Percentiles rank a stretch among this genome's conserved stretches.
phyloP scores from a whole-genome alignment of 2,113 vertebrate species.

The Gymnarchus niloticus region DNA sequence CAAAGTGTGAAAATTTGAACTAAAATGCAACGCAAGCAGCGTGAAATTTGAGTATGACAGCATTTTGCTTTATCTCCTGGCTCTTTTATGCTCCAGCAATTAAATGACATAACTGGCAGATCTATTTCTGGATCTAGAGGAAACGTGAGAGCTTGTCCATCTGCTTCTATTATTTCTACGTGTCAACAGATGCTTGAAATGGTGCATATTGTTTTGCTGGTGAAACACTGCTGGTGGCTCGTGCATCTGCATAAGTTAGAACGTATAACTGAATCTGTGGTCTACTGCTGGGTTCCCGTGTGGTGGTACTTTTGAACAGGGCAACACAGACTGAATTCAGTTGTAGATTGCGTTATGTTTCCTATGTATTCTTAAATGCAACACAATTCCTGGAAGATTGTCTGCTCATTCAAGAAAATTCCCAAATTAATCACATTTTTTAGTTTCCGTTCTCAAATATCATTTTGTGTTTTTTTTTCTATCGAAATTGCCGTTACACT shows the following conservation, averaged over 20 bases:
- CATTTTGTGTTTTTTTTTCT: background rate
- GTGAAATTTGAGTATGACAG: constrained; percentile 32
- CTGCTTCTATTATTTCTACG: constrained; percentile 39
- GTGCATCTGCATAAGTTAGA: constrained; percentile 26
- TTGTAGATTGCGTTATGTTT: background rate
- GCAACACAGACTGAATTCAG: background rate
- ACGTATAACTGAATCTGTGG: constrained; percentile 15
- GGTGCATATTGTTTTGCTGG: constrained; percentile 35
- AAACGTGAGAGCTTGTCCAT: constrained; percentile 35
- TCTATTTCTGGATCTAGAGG: constrained; percentile 44
- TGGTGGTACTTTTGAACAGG: constrained; percentile 18
- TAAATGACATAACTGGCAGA: constrained; percentile 39
- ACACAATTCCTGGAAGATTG: background rate
- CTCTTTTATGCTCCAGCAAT: constrained; percentile 16
- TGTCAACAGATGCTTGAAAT: constrained; percentile 53
- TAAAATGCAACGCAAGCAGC: constrained; percentile 37
- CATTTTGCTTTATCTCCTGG: constrained; percentile 36
- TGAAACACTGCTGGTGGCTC: constrained; percentile 39
- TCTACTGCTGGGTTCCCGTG: constrained; percentile 24
- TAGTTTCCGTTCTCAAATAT: background rate
- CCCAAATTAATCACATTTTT: background rate
- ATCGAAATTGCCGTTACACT: background rate
- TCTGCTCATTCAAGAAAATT: background rate
- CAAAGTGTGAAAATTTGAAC: constrained; percentile 30
- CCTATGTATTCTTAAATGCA: background rate